These are phyloP conservation scores for Calyptommatus sinebrachiatus DNA, from an alignment of 2,113 vertebrate genomes.

Conservation along the genomic window DNA sequence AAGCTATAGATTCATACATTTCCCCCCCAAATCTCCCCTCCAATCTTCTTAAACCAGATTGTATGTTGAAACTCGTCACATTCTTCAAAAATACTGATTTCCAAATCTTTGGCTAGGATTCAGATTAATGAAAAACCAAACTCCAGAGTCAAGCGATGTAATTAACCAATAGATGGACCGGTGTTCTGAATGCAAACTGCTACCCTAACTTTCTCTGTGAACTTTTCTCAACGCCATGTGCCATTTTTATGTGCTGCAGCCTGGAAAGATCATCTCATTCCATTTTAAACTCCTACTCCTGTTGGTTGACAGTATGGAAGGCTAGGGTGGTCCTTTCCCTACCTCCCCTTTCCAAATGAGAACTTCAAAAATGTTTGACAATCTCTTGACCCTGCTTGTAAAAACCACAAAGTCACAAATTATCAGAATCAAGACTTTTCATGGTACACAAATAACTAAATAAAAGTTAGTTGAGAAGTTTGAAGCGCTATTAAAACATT, in stretches of 20 bases:
- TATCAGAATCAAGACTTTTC: constrained; percentile 53
- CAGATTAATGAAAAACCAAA: no score
- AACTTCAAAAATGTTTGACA: constrained; percentile 9
- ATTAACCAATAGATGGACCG: no score
- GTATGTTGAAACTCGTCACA: no score
- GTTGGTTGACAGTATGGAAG: background rate
- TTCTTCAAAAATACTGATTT: no score
- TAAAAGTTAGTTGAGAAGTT: constrained; percentile 61
- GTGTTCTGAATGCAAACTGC: no score
- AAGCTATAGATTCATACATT: no score
- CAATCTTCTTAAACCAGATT: no score
- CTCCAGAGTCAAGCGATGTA: no score
- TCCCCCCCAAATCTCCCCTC: no score
- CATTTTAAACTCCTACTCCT: background rate
- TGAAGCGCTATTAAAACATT: constrained; percentile 39
- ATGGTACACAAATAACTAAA: constrained; percentile 55
- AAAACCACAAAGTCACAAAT: constrained; percentile 9
- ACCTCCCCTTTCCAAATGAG: background rate
- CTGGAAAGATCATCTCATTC: background rate
- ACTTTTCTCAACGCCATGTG: background rate
- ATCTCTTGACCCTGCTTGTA: constrained; percentile 8
- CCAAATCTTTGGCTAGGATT: no score
- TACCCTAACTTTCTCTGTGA: background rate
- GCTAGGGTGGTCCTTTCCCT: background rate
- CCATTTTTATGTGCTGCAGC: background rate